Base-by-base conservation (phyloP, 2,888 invertebrate species). In the Junonia oenone region DNA sequence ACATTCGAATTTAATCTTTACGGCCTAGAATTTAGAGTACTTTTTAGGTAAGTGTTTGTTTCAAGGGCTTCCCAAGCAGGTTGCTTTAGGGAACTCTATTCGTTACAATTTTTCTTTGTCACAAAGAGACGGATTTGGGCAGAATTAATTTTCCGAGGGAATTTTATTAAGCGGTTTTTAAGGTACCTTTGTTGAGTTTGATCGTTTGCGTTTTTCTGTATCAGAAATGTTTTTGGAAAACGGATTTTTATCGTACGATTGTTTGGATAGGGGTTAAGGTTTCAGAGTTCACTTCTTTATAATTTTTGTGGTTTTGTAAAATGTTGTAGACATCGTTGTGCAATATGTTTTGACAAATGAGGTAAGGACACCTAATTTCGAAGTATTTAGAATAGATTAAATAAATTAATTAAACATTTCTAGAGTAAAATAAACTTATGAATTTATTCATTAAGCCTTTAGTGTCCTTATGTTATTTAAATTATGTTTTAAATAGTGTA, bases 61-160 rank as follows among this genome's bases (percentile, higher is more conserved):
- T 33, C 67, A 72, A 72, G 71, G 71, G 73, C 67, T 75, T 72
- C 74, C 69, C 65, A 65, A 70, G 71, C 78, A 82, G 83, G 83
- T 83, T 77, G 75, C 69, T 70, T 64, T 64, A 74, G 72, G 69
- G 74, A 75, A 78, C 78, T 82, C 79, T 71, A 83, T 85, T 85
- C 83, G 83, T 81, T 81, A 81, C 83, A 82, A 86, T 87, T 87
- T 85, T 87, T 86, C 86, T 85, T 81, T 85, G 87, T 86, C 86
- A 81, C 80, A 79, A 77, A 73, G 81, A 80, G 84, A 80, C 78
- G 84, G 83, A 83, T 81, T 85, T 76, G 72, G 80, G 73, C 71
- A 76, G 79, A 78, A 81, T 83, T 84, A 81, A 81, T 83, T 79
- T 78, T 69, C 73, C 72, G 76, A 76, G 79, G 76, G 78, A 79